Conservation (phyloP, 2,888 invertebrate species). For the Asteroscopus sphinx region DNA sequence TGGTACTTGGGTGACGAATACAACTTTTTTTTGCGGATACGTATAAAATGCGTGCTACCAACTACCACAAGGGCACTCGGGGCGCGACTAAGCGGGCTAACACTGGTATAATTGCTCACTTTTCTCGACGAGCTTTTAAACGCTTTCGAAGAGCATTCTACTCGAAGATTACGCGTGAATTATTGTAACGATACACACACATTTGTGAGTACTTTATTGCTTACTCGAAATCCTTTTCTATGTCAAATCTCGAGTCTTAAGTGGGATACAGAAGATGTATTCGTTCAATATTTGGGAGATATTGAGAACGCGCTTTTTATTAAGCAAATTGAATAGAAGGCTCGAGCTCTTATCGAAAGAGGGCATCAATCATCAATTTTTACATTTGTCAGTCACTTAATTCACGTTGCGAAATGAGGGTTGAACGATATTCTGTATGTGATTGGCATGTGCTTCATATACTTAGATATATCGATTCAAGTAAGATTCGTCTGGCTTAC, state of each 20-base stretch:
- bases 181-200: conserved; percentile 41
- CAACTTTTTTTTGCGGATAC: conserved; percentile 17
- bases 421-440: conserved; percentile 19
- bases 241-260: conserved; percentile 31
- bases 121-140: conserved; percentile 47
- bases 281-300: conserved; percentile 26
- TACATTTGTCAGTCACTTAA: conserved; percentile 15
- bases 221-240: conserved; percentile 23
- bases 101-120: conserved; percentile 59
- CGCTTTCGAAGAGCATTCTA: conserved; percentile 32
- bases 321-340: conserved; percentile 34
- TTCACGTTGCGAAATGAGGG: conserved; percentile 20
- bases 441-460: conserved; percentile 7
- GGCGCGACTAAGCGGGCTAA: conserved; percentile 29
- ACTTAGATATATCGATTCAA: not conserved
- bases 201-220: conserved; percentile 43
- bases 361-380: conserved; percentile 35
- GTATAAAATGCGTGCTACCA: conserved; percentile 10
- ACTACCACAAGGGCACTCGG: conserved; percentile 30
- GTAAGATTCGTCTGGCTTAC: not conserved
- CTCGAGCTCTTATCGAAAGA: conserved; percentile 34
- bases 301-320: conserved; percentile 32
- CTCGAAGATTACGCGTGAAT: conserved; percentile 46
- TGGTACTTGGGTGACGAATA: conserved; percentile 4
- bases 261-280: conserved; percentile 30